Base-by-base conservation (phyloP, 2,113 vertebrate genomes). In the Eupsittula cactorum region DNA sequence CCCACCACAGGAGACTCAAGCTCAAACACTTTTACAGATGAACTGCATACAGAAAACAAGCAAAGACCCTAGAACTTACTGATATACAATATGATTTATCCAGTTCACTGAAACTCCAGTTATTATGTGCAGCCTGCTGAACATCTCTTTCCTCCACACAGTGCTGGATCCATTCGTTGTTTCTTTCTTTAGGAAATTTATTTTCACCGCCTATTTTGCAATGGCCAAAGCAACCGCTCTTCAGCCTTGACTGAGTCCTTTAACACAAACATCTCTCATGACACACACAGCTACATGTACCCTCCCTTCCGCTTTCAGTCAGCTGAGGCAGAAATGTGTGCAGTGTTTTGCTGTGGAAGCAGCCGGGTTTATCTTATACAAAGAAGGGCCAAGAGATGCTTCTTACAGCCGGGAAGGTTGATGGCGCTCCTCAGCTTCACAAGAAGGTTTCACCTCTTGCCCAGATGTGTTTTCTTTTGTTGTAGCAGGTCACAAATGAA, bases 251-350 rank as follows among this genome's bases (percentile, higher is more conserved):
- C 3, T 37, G 60, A 6, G 18, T 44, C 9, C 31, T 75, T 47
- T 33, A 29, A 64, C 2, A 71, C 10, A 29, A 57, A 39, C 55
- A 41, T 1, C 2, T 59, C 41, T 28, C 50, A 29, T 0, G 2
- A 46, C 25, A 53, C 6, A 23, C 3, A 4, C 5, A 44, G 10
- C 37, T 33, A 0, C 12, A 10, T 1, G 11, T 24, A 55, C 24
- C 11, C 46, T 46, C 16, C 50, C 42, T 75, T 53, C 74, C 68
- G 65, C 55, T 82, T 62, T 63, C 78, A 42, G 25, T 21, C 52
- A 60, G 70, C 47, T 2, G 5, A 55, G 62, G 37, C 57, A 82
- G 74, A 19, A 67, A 53, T 0, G 0, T 1, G 8, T 16, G 15
- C 18, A 71, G n/a, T 5, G 11, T 14, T 68, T 46, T 67, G 33